These are phyloP conservation scores for Sarcophaga caerulescens DNA, from an alignment of 2,888 invertebrate species.

Conservation along the genomic window DNA sequence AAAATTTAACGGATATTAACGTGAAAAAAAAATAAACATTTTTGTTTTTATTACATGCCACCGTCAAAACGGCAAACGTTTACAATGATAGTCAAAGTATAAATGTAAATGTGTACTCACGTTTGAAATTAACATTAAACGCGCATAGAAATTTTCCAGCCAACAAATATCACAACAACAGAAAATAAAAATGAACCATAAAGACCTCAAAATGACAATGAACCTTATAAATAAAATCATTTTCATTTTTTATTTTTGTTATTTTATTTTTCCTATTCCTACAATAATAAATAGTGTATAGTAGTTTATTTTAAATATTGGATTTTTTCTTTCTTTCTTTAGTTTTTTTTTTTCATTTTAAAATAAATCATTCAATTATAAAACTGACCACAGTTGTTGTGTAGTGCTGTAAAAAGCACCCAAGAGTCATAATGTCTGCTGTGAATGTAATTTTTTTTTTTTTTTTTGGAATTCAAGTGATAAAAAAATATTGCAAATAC, in stretches of 20 bases:
- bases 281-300: neutral
- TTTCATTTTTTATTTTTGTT: neutral
- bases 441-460: conserved; percentile 10
- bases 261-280: neutral
- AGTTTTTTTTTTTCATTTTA: neutral
- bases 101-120: neutral
- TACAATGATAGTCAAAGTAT: no score
- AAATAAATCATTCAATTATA: conserved; percentile 43
- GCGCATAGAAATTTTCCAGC: neutral
- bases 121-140: neutral
- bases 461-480: conserved; percentile 35
- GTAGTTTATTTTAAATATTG: neutral
- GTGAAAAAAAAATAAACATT: no score
- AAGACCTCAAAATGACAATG: conserved; percentile 46
- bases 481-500: conserved; percentile 38
- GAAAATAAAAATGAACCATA: neutral
- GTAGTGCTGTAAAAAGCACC: conserved; percentile 15
- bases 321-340: neutral
- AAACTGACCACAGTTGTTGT: conserved; percentile 43
- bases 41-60: no score
- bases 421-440: conserved; percentile 58
- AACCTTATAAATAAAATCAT: conserved; percentile 39
- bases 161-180: neutral
- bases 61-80: no score
- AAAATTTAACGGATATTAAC: no score